Conservation (phyloP, 2,888 invertebrate genomes). For the Timema cristinae region DNA sequence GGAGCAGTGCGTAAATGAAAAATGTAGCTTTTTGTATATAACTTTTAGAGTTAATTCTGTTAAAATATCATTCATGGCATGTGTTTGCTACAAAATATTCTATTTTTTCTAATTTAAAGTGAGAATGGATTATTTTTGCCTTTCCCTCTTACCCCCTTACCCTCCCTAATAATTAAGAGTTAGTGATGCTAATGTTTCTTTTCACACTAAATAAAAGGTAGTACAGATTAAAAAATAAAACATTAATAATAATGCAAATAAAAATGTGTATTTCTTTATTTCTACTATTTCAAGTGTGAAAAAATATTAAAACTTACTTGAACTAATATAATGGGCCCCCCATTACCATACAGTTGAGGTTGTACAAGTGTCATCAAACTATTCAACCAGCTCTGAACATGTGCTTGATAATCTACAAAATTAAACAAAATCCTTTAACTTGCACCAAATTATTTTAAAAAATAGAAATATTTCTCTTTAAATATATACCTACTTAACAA, state of each 20-base stretch:
- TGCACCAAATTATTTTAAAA: too few relatives aligned
- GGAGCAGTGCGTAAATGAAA: background rate
- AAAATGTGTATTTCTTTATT: background rate
- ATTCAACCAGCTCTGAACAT: conserved; percentile 50
- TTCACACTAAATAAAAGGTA: background rate
- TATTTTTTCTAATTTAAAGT: background rate
- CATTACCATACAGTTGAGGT: conserved; percentile 59
- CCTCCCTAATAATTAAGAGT: background rate
- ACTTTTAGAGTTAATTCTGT: background rate
- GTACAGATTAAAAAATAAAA: conserved; percentile 1
- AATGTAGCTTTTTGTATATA: background rate
- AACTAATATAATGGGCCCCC: conserved; percentile 82
- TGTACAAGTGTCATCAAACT: conserved; percentile 49
- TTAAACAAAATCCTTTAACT: background rate
- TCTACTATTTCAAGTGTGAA: background rate
- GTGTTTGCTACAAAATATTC: too few relatives aligned
- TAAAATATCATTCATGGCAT: too few relatives aligned
- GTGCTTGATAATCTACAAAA: conserved; percentile 52
- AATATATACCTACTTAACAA: too few relatives aligned
- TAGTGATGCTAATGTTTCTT: background rate
- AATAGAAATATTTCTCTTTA: too few relatives aligned
- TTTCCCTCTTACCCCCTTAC: background rate
- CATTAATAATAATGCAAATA: background rate
- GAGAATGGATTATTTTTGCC: background rate
- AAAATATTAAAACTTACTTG: conserved; percentile 55